Evolutionary conservation across 2,113 vertebrate species (phyloP), one percentile per base, ranked within the genome.

Genomic region (Polypterus bichir): DNA sequence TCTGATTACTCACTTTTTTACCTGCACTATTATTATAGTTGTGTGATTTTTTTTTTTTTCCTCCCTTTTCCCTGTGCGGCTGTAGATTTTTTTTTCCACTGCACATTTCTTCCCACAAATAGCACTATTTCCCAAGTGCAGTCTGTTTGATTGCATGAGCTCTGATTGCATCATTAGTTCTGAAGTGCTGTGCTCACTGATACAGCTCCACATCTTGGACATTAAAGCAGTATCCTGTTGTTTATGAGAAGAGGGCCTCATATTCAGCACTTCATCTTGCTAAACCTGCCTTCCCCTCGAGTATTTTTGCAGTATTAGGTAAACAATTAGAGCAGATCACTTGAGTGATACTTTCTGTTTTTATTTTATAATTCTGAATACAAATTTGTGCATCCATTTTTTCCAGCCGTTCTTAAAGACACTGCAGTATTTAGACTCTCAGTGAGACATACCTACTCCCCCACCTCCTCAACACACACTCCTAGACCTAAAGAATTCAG

Each of bases 141-240:
- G 85, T 83, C 87, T 84, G 88, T 85, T 86, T 88, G 89, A 90
- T 89, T 88, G 89, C 87, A 82, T 80, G 81, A 78, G 80, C 79
- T 85, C 80, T 86, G 87, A 89, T 88, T 89, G 89, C 87, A 90
- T 88, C 90, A 86, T 90, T 90, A 90, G 87, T 83, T 81, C 82
- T 89, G 85, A 85, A 88, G 90, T 87, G 85, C 87, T 84, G 84
- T 89, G 90, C 87, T 90, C 87, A 83, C 84, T 86, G 86, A 84
- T 81, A 89, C 88, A 87, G 85, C 80, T 85, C 79, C 80, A 83
- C 86, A 80, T 87, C 85, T 83, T 85, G 89, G 87, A 89, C 89
- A 85, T 90, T 91, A 90, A 87, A 87, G 86, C 82, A 88, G 86
- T 84, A 80, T 86, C 87, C 85, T 80, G 83, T 84, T 84, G 87